Evolutionary conservation across 2,888 invertebrate genomes (phyloP).

Genomic region (Andrena marginata): DNA sequence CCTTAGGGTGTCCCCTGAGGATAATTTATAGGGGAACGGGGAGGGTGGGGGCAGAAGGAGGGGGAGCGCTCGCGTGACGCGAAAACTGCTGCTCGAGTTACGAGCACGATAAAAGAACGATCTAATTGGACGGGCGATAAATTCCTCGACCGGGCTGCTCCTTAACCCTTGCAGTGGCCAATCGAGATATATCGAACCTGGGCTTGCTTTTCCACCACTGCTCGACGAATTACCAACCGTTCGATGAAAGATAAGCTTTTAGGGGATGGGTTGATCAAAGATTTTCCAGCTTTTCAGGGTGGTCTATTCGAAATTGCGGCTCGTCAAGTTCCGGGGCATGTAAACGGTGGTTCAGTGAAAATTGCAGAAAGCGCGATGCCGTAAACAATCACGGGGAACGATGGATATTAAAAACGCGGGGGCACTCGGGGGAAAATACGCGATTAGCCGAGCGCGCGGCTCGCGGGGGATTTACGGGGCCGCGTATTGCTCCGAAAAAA

Average conservation of each 20-base stretch:
- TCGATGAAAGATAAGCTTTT: too few relatives aligned
- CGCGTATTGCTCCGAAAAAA: slow-evolving; percentile 33
- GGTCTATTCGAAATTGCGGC: too few relatives aligned
- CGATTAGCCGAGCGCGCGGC: slow-evolving; percentile 5
- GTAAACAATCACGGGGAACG: not conserved
- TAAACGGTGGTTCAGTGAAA: too few relatives aligned
- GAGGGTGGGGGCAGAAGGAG: not conserved
- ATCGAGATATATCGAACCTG: not conserved
- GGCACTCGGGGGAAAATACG: slow-evolving; percentile 9
- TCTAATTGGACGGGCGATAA: slow-evolving; percentile 46
- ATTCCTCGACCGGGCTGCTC: slow-evolving; percentile 3
- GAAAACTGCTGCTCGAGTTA: slow-evolving; percentile 50
- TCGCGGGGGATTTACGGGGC: slow-evolving; percentile 28
- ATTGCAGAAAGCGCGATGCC: not conserved
- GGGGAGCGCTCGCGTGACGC: slow-evolving; percentile 28
- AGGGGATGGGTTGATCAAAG: too few relatives aligned
- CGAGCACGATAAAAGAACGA: slow-evolving; percentile 48
- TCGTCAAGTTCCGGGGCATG: too few relatives aligned
- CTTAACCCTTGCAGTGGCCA: slow-evolving; percentile 3
- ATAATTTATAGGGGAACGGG: slow-evolving; percentile 64
- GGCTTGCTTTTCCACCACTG: too few relatives aligned
- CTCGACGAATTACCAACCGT: too few relatives aligned
- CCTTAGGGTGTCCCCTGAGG: slow-evolving; percentile 48
- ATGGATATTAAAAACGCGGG: slow-evolving; percentile 28
- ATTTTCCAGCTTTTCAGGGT: too few relatives aligned